These are phyloP conservation scores for Sarcophaga carnaria DNA, from an alignment of 2,888 invertebrate genomes.

Conservation along the genomic window DNA sequence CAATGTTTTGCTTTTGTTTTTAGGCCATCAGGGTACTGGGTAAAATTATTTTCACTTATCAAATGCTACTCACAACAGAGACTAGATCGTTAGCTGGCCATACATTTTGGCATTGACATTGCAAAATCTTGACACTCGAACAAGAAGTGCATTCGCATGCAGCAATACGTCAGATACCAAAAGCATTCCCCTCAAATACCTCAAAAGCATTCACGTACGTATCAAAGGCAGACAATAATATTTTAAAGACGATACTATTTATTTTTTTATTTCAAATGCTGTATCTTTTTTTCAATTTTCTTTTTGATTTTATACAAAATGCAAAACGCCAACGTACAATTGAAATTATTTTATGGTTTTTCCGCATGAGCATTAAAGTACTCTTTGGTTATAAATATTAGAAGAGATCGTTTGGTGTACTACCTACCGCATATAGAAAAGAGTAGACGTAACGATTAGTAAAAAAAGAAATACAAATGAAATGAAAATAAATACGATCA, in stretches of 20 bases:
- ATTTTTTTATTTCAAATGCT: background rate
- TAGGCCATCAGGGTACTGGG: slow-evolving; percentile 61
- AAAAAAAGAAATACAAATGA: background rate
- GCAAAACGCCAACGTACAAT: slow-evolving; percentile 43
- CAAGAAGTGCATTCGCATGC: slow-evolving; percentile 49
- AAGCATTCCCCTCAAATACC: background rate
- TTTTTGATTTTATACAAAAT: slow-evolving; percentile 30
- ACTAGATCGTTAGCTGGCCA: slow-evolving; percentile 54
- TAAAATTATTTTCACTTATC: slow-evolving; percentile 62
- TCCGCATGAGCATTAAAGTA: background rate
- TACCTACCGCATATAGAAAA: background rate
- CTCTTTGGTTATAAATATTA: background rate
- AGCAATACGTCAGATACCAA: background rate
- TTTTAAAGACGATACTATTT: background rate
- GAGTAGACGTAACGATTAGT: background rate
- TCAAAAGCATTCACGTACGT: background rate
- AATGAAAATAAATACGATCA: slow-evolving; percentile 14
- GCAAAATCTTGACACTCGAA: slow-evolving; percentile 44
- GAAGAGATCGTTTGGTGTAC: background rate
- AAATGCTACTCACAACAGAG: slow-evolving; percentile 27
- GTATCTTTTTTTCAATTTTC: background rate
- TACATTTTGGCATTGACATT: slow-evolving; percentile 44
- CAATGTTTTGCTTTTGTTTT: slow-evolving; percentile 16
- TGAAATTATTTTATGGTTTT: background rate
- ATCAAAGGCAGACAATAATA: background rate